Percentiles rank a stretch among this genome's conserved stretches.
These are phyloP conservation scores for Chrysomela aeneicollis DNA, from an alignment of 2,888 invertebrate genomes.

Conservation along the genomic window DNA sequence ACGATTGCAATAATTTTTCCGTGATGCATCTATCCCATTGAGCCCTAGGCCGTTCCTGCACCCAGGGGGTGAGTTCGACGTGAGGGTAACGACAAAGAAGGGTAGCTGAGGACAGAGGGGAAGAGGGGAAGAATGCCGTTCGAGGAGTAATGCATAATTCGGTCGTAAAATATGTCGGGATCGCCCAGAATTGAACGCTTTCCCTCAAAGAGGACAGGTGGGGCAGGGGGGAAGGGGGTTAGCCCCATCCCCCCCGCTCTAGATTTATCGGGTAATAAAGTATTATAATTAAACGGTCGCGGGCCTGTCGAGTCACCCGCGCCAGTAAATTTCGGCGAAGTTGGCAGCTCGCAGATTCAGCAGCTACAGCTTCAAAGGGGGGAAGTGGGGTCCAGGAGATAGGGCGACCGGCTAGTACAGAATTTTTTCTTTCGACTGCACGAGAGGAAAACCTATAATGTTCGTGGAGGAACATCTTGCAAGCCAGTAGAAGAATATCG, in stretches of 20 bases:
- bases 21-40: no score
- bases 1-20: no score
- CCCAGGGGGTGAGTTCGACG: constrained; percentile 38
- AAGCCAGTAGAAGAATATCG: no score
- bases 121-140: constrained; percentile 37
- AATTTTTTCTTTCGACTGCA: no score
- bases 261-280: constrained; percentile 83
- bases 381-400: no score
- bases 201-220: constrained; percentile 64
- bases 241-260: constrained; percentile 58
- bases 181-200: constrained; percentile 74
- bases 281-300: constrained; percentile 79
- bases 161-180: constrained; percentile 74
- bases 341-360: constrained; percentile 52
- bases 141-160: constrained; percentile 67
- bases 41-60: neutral
- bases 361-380: no score
- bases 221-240: constrained; percentile 62
- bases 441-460: no score
- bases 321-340: constrained; percentile 62
- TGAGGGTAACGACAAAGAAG: constrained; percentile 44
- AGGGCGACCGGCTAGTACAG: no score
- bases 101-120: constrained; percentile 33
- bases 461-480: no score
- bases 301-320: constrained; percentile 64